Evolutionary conservation across 2,888 invertebrate species (phyloP), one percentile per base, ranked within the genome.

Genomic region (Lasioglossum oenotherae): DNA sequence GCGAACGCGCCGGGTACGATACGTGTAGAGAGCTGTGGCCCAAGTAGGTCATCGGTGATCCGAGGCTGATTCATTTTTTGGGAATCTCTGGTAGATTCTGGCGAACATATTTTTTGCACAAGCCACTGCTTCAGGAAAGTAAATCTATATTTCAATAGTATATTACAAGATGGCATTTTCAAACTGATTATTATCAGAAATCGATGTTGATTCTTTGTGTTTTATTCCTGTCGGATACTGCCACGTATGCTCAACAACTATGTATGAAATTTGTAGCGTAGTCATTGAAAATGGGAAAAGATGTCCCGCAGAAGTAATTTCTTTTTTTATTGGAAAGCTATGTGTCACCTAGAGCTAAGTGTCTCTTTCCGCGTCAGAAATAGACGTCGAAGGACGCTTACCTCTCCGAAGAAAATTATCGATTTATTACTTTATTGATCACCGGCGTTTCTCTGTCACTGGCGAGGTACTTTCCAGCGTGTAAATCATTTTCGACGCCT

Each of bases 321-420:
- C 44, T 72, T 27, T 27, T 27, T 72, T 44, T n/a, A 49, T 72
- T 27, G 10, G 19, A 23, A 19, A 46, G 12, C 57, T 31, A 77
- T 27, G 19, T n/a, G 16, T 44, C 27, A 16, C 5, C 12, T 1
- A n/a, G 6, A 23, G 12, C 27, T 3, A 60, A 57, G 6, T 23
- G 53, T n/a, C 57, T 79, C 67, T 35, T 60, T 60, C 57, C 60
- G 38, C 41, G 5, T 64, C 19, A 19, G 35, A 35, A 41, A 75
- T 82, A 53, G 57, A 53, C 67, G 53, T 53, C 31, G 74, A 75
- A 74, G 84, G 57, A 69, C 53, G 49, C 27, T 75, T 60, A n/a
- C 74, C 53, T 57, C 27, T 5, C 46, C 35, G 81, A 31, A 72
- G 77, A 27, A 75, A 57, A n/a, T 44, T 5, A 44, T 44, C 72